Percentiles rank a stretch among this genome's conserved stretches.
These are phyloP conservation scores for Lagocephalus sceleratus DNA, from an alignment of 2,797 vertebrate species.

Conservation along the genomic window DNA sequence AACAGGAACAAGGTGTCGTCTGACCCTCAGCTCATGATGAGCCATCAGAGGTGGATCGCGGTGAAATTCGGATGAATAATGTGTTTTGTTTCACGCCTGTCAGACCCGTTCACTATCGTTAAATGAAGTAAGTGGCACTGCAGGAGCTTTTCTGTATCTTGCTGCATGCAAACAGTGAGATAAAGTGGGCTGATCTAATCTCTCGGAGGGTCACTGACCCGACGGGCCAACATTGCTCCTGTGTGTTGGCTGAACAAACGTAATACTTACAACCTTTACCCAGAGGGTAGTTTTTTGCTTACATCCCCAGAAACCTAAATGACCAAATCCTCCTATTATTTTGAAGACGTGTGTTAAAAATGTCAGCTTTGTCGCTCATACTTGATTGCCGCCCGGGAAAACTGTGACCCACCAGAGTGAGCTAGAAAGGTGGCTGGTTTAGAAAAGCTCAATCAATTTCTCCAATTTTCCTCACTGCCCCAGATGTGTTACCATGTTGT, in stretches of 20 bases:
- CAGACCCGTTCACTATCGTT: no score
- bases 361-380: constrained; percentile 35
- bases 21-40: no score
- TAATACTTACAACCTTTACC: constrained; percentile 4
- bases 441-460: constrained; percentile 52
- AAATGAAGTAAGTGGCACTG: no score
- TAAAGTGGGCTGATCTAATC: background rate
- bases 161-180: no score
- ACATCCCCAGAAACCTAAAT: constrained; percentile 8
- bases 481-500: constrained; percentile 56
- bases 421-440: constrained; percentile 39
- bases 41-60: no score
- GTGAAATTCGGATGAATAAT: no score
- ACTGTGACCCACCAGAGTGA: constrained; percentile 70
- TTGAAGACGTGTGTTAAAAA: constrained; percentile 13
- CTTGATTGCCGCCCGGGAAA: constrained; percentile 62
- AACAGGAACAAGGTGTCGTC: no score
- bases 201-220: background rate
- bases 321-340: constrained; percentile 1
- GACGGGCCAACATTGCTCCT: background rate
- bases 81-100: no score
- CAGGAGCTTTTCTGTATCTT: no score
- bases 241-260: background rate
- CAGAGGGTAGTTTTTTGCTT: constrained; percentile 7
- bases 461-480: constrained; percentile 60